phyloP scores from a whole-genome alignment of 2,888 invertebrate species.

The Heteromurus nitidus region DNA sequence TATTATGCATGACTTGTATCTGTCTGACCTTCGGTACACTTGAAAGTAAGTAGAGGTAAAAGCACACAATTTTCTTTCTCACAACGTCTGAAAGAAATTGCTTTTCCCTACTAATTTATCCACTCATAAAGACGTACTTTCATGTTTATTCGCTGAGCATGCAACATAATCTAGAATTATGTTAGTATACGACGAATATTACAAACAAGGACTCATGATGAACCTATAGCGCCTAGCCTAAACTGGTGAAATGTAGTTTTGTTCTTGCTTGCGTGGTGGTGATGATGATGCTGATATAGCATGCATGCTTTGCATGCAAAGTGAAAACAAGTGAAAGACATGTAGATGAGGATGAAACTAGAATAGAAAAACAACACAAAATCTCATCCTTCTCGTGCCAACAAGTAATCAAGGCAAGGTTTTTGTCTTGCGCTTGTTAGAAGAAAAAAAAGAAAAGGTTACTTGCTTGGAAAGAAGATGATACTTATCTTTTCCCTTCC shows the following conservation, averaged over 20 bases:
- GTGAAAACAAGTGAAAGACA: no score
- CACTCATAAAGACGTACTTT: neutral
- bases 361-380: constrained; percentile 15
- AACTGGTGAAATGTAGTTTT: no score
- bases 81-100: neutral
- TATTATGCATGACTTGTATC: neutral
- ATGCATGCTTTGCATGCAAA: neutral
- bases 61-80: neutral
- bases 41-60: no score
- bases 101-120: neutral
- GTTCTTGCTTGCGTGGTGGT: no score
- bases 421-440: neutral
- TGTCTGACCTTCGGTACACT: neutral
- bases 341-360: neutral
- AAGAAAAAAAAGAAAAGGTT: constrained; percentile 1
- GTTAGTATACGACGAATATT: no score
- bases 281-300: no score
- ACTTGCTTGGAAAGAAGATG: neutral
- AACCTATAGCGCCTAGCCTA: no score
- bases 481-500: neutral
- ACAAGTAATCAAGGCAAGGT: neutral
- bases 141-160: neutral
- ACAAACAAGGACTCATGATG: no score
- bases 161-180: no score
- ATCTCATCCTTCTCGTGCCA: constrained; percentile 12